Evolutionary conservation across 2,797 vertebrate genomes (phyloP), one percentile per base, ranked within the genome.

Genomic region (Cryptoprocta ferox): DNA sequence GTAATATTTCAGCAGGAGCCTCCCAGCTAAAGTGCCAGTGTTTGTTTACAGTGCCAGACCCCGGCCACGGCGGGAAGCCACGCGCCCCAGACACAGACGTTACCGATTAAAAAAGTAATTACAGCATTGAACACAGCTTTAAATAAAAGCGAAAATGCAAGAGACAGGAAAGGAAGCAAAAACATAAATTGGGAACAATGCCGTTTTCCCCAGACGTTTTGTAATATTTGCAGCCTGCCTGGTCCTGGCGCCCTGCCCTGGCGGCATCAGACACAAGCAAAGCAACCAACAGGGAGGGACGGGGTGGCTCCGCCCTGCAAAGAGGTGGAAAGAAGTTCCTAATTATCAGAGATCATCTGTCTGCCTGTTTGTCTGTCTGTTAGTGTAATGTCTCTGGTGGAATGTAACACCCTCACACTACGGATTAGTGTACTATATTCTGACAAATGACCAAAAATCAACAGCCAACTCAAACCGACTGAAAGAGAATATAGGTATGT

Each of bases 31-130:
- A 95, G 78, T 63, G 87, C 75, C n/a, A 75, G 26, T 14, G 66
- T 96, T 97, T 94, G 89, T 98, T 98, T 95, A 95, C 91, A 94
- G 70, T 0, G 0, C 88, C 71, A 79, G 42, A 21, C 91, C 73
- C 73, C n/a, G 4, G 76, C 89, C 63, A 76, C 1, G 0, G 71
- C 4, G 11, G 96, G 95, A 79, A 97, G 79, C 79, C 97, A 87
- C 35, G 24, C 9, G 16, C 97, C 95, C 66, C 10, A 73, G 97
- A 90, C 94, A 96, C 92, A 68, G 97, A 90, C 59, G 1, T 88
- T 83, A 70, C 81, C 92, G 76, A 98, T 97, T 97, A 80, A 97
- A 98, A 95, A 65, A 97, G 94, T 97, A 97, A 98, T 97, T 98
- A 98, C 96, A 96, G 89, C 75, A 80, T 28, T 97, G 95, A 98